Evolutionary conservation across 2,113 vertebrate species (phyloP), one percentile per base, ranked within the genome.

Genomic region (Hystrix cristata): DNA sequence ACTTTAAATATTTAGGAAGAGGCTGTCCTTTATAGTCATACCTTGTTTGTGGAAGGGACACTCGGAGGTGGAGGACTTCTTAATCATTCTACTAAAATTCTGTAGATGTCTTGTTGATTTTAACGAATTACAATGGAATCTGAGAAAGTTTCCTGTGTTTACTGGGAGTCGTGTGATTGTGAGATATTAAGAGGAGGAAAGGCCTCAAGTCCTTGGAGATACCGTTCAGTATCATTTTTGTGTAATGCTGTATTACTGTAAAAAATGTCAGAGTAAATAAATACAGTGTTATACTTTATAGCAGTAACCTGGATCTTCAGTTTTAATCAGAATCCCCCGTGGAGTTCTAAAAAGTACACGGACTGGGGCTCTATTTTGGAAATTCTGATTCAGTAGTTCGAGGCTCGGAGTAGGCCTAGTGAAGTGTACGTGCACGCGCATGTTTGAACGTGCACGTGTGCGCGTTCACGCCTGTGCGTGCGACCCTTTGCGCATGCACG

Each of bases 1-100:
- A 38, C 86, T 59, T 97, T 96, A 96, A 98, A 98, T 98, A 95
- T 98, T 98, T 96, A 94, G 92, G 91, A 93, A 90, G 94, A 96
- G 93, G 31, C 95, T 97, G 81, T 34, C 62, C 69, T 83, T 94
- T 94, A 89, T 79, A 57, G 4, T 97, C 0, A 14, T 84, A 84
- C 85, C 95, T 95, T 94, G 79, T 72, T 80, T 84, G 67, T 92
- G 60, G 76, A 96, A 95, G 85, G 46, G 78, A 57, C 0, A 0
- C 27, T 71, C 8, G 78, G 89, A 60, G 16, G n/a, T 43, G 8
- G 59, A 15, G 15, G 8, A 29, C 27, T 0, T 97, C 96, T 97
- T 94, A 83, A 87, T 87, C 78, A 94, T 89, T n/a, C 86, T 90
- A 31, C n/a, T 80, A 62, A 87, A 96, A 71, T 91, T 74, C 31